Evolutionary conservation across 2,113 vertebrate species (phyloP), one percentile per base, ranked within the genome.

Genomic region (Plestiodon gilberti): DNA sequence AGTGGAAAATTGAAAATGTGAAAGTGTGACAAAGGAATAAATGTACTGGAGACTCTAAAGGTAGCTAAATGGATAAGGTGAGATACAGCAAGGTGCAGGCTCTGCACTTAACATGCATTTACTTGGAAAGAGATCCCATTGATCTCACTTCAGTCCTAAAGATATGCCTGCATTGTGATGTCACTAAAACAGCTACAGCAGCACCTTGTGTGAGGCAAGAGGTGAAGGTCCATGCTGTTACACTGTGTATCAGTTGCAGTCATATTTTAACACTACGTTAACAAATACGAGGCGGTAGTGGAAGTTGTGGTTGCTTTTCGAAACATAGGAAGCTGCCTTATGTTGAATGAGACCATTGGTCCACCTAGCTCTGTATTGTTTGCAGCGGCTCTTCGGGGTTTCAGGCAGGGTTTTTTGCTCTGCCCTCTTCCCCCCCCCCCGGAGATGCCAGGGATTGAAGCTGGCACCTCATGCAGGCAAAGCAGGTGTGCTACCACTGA

Each of bases 1-100:
- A 83, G 28, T 9, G 14, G 15, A 59, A 48, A 62, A 81, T 59
- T 87, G 70, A 81, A 35, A 85, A 81, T 48, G 14, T 78, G 73
- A 43, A 65, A 33, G 17, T 74, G 35, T 83, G 78, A 86, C 74
- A 83, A 79, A 89, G 74, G 67, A 74, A 86, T 73, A 75, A 28
- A 86, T 64, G 57, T 80, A 62, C 69, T 14, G 43, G 40, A 87
- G 70, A 64, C 61, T 81, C 69, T n/a, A 81, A 86, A 86, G 78
- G 70, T 86, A 86, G 70, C 69, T 55, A 73, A 87, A 65, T 75
- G 59, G 70, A 43, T 81, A 30, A 87, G 74, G 78, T 64, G 70
- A n/a, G n/a, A 75, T 81, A 87, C 70, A 59, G 64, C 52, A 52
- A 86, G 69, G 59, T 86, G 70, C 78, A 52, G 28, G 18, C 57